Conservation (phyloP, 2,888 invertebrate genomes). For the Thelaira solivaga region DNA sequence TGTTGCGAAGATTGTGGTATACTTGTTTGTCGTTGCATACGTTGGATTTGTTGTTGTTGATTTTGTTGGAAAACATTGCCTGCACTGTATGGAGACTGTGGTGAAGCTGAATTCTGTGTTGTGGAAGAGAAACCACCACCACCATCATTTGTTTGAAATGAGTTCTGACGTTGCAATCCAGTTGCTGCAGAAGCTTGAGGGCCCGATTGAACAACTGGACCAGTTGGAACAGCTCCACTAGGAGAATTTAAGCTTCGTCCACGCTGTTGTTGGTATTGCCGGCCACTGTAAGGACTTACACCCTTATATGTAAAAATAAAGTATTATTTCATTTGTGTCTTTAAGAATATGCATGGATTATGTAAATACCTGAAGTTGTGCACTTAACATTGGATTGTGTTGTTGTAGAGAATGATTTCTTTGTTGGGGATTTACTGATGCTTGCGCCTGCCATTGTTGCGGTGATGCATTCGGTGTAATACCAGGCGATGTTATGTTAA, state of each 20-base stretch:
- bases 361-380: slow-evolving; percentile 84
- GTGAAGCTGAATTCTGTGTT: slow-evolving; percentile 68
- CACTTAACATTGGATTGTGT: slow-evolving; percentile 93
- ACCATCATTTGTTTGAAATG: slow-evolving; percentile 71
- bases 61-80: slow-evolving; percentile 70
- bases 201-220: slow-evolving; percentile 57
- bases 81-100: slow-evolving; percentile 72
- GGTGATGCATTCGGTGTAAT: slow-evolving; percentile 67
- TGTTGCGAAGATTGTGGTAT: slow-evolving; percentile 77
- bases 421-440: slow-evolving; percentile 64
- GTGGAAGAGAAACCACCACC: slow-evolving; percentile 65
- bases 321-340: not conserved
- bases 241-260: slow-evolving; percentile 75
- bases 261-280: slow-evolving; percentile 74
- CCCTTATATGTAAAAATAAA: slow-evolving; percentile 64
- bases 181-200: slow-evolving; percentile 51
- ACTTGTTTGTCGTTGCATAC: slow-evolving; percentile 76
- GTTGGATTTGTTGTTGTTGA: slow-evolving; percentile 72
- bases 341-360: not conserved
- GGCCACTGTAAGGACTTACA: slow-evolving; percentile 72
- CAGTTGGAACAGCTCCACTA: slow-evolving; percentile 68
- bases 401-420: slow-evolving; percentile 81
- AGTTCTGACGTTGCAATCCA: slow-evolving; percentile 74
- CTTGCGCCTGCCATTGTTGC: slow-evolving; percentile 68
- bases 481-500: slow-evolving; percentile 75